These are phyloP conservation scores for pig (Sus scrofa) DNA, from an alignment of 2,113 vertebrate species.

Conservation along the genomic window DNA sequence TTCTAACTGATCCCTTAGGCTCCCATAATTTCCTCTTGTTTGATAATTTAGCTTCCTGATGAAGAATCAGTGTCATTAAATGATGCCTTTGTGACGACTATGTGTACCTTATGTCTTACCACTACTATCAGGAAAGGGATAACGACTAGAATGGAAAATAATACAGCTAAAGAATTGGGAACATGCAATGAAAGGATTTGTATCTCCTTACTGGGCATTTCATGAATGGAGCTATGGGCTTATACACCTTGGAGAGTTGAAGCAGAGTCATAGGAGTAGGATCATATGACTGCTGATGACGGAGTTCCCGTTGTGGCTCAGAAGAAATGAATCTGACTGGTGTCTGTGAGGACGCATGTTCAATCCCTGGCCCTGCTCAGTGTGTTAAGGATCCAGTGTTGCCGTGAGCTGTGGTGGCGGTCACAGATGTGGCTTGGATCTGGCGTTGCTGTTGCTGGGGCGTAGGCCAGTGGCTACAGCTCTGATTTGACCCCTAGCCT, in stretches of 20 bases:
- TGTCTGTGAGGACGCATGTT: too few relatives aligned
- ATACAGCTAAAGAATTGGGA: not conserved
- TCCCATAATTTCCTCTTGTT: conserved; percentile 34
- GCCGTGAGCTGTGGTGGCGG: too few relatives aligned
- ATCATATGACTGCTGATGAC: not conserved
- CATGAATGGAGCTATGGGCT: not conserved
- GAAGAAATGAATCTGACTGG: too few relatives aligned
- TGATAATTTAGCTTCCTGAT: not conserved
- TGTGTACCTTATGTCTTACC: not conserved
- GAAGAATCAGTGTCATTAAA: not conserved
- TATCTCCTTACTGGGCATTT: not conserved
- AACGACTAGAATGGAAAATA: not conserved
- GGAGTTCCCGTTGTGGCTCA: too few relatives aligned
- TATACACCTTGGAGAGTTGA: not conserved
- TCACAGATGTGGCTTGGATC: too few relatives aligned
- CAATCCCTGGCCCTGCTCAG: too few relatives aligned
- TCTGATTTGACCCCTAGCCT: too few relatives aligned
- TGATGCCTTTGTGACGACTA: not conserved
- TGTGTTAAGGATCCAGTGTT: too few relatives aligned
- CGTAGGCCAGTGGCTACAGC: too few relatives aligned
- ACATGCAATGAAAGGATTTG: not conserved
- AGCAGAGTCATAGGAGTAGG: not conserved
- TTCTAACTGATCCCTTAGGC: not conserved
- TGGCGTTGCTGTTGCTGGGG: too few relatives aligned
- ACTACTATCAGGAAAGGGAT: not conserved